Percentiles rank a stretch among this genome's conserved stretches.
phyloP scores from a whole-genome alignment of 2,797 vertebrate genomes.

The Pseudomugil tenellus region DNA sequence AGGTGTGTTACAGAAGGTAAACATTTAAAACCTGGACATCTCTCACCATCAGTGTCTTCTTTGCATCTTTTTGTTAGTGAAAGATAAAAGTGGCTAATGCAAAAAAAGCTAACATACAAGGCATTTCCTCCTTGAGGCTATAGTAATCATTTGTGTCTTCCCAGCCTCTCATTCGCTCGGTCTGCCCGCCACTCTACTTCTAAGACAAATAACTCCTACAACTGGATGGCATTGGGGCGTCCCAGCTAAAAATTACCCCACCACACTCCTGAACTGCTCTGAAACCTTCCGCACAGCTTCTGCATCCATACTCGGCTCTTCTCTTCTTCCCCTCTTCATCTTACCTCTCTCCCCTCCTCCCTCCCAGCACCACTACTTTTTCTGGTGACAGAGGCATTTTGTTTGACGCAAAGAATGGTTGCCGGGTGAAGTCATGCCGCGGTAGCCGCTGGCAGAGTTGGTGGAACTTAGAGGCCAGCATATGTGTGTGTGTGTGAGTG shows the following conservation, averaged over 20 bases:
- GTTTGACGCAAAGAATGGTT: conserved; percentile 83
- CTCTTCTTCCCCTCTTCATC: conserved; percentile 13
- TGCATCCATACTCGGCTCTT: conserved; percentile 55
- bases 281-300: conserved; percentile 69
- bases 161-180: conserved; percentile 47
- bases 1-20: not conserved
- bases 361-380: conserved; percentile 57
- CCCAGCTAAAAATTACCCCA: conserved; percentile 81
- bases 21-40: conserved; percentile 12
- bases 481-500: conserved; percentile 31
- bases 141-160: conserved; percentile 66
- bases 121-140: conserved; percentile 13
- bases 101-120: conserved; percentile 18
- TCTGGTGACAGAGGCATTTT: conserved; percentile 88
- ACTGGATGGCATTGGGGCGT: conserved; percentile 62
- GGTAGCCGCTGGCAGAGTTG: conserved; percentile 81
- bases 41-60: conserved; percentile 13
- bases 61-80: conserved; percentile 7
- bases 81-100: conserved; percentile 10
- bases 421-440: conserved; percentile 83
- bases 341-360: conserved; percentile 13
- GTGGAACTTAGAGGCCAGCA: conserved; percentile 75
- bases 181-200: conserved; percentile 55
- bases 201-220: conserved; percentile 77
- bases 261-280: conserved; percentile 67